These are phyloP conservation scores for Tachystola acroxantha DNA, from an alignment of 2,888 invertebrate genomes.

Conservation along the genomic window DNA sequence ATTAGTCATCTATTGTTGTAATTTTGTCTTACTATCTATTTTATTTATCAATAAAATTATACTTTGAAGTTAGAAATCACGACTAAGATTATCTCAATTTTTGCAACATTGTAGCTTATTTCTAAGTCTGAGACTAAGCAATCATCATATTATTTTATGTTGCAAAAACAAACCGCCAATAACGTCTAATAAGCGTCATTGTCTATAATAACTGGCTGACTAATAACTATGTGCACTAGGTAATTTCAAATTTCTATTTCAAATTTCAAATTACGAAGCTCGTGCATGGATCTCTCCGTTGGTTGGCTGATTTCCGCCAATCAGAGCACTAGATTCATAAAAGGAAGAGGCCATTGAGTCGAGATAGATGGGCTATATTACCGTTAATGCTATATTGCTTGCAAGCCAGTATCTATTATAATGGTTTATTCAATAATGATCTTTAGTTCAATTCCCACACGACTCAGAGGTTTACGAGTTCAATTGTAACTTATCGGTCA, in stretches of 20 bases:
- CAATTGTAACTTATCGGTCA: no score
- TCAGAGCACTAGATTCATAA: slow-evolving; percentile 32
- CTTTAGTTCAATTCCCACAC: no score
- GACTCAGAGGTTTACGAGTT: no score
- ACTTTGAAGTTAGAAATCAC: no score
- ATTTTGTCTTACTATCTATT: no score
- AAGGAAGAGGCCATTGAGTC: slow-evolving; percentile 38
- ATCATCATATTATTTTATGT: neutral
- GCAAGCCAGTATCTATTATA: slow-evolving; percentile 16
- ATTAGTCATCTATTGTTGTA: no score
- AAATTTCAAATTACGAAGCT: slow-evolving; percentile 43
- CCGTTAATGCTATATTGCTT: slow-evolving; percentile 24
- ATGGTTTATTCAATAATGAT: slow-evolving; percentile 15
- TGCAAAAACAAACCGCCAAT: neutral
- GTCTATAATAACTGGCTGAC: slow-evolving; percentile 25
- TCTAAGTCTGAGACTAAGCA: no score
- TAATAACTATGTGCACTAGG: slow-evolving; percentile 26
- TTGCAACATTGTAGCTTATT: no score
- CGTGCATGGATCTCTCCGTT: slow-evolving; percentile 23
- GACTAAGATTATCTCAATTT: no score
- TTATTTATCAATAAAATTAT: no score
- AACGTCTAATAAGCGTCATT: slow-evolving; percentile 27
- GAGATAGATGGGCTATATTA: slow-evolving; percentile 34
- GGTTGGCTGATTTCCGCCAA: slow-evolving; percentile 23
- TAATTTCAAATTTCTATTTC: slow-evolving; percentile 48